Base-by-base conservation (phyloP, 2,797 vertebrate species). In the Lepilemur ruficaudatus region DNA sequence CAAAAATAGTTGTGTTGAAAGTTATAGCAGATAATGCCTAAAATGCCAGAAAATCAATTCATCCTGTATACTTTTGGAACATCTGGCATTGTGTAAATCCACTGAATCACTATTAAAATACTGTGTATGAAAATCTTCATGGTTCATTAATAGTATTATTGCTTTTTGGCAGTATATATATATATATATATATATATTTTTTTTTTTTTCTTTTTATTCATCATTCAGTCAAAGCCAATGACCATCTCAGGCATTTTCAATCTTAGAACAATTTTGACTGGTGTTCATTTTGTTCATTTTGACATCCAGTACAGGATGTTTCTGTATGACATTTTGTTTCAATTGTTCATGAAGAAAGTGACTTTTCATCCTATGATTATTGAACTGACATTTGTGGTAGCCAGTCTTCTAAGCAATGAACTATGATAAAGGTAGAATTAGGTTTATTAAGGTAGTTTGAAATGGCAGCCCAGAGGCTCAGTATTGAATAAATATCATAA, bases 211-310 rank as follows among this genome's bases (percentile, higher is more conserved):
- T 38, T 38, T 38, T 38, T 38, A 38, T 97, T 67, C 52, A 67
- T 96, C 87, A 89, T 78, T 96, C 94, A 93, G 73, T 96, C 75
- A 95, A 94, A 97, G 18, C 43, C 94, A 96, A 67, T 88, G 65
- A 86, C n/a, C 12, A 85, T 97, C 79, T 88, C 43, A 73, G 91
- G 81, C 43, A 78, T 41, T 88, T 94, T 91, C 69, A 79, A 38
- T 96, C 48, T 65, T 76, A 86, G 41, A 94, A 79, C 7, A 43
- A 0, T 82, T 96, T 89, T 92, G 0, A 30, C 48, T 80, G 30
- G 28, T 59, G 17, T 94, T 97, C 55, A 57, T 57, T 57, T 25
- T 59, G 17, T 94, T 97, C 55, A 57, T 57, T 57, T 57, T 57
- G 55, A 57, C 22, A 57, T 57, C 23, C 55, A 57, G 22, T 76